Evolutionary conservation across 2,888 invertebrate genomes (phyloP).

Genomic region (Branchellion lobata): DNA sequence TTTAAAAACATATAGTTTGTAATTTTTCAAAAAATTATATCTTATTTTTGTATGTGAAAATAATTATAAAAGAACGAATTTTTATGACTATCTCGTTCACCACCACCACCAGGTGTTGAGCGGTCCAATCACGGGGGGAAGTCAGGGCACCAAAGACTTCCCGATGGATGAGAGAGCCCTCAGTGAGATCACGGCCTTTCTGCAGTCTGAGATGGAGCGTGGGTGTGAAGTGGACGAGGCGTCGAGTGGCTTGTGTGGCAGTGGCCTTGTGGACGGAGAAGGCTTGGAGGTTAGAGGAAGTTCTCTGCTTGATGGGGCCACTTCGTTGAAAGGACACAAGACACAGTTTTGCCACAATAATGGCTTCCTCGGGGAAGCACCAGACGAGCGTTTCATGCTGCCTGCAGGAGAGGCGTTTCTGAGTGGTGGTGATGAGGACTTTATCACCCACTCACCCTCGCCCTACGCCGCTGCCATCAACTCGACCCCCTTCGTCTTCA

Average conservation of each 20-base stretch:
- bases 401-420: background rate
- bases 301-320: too few relatives aligned
- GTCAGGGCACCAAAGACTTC: conserved; percentile 16
- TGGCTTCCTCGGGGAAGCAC: too few relatives aligned
- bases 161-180: conserved; percentile 45
- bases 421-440: conserved; percentile 4
- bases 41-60: too few relatives aligned
- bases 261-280: too few relatives aligned
- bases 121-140: conserved; percentile 3
- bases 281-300: too few relatives aligned
- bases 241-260: too few relatives aligned
- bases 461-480: background rate
- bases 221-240: background rate
- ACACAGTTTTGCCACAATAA: too few relatives aligned
- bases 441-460: background rate
- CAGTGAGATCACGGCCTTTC: conserved; percentile 45
- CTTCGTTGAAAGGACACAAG: too few relatives aligned
- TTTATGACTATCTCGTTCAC: too few relatives aligned
- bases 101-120: conserved; percentile 25
- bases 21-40: too few relatives aligned
- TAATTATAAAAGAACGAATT: too few relatives aligned
- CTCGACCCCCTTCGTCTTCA: background rate
- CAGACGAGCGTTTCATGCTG: background rate
- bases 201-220: conserved; percentile 40
- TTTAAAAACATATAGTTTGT: too few relatives aligned